Evolutionary conservation across 2,888 invertebrate species (phyloP), one percentile per base, ranked within the genome.

Genomic region (Endomychus coccineus): DNA sequence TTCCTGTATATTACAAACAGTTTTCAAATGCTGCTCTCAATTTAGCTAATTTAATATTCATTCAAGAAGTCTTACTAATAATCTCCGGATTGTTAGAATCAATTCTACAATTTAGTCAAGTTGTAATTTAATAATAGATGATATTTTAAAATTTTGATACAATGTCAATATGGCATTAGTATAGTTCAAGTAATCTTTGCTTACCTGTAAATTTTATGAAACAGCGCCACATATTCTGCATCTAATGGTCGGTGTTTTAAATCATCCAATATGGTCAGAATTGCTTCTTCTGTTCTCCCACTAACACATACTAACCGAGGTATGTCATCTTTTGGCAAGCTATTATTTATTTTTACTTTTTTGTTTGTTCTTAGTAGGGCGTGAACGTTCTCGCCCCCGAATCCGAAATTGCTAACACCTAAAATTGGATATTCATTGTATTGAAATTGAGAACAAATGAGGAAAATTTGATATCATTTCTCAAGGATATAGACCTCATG

Each of bases 351-450:
- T 35, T 28, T 13, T n/a, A 4, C 17, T 19, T 36, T 36, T n/a
- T 7, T 10, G n/a, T 19, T n/a, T 6, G 5, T 5, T 28, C 14
- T 9, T 5, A 28, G 7, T 7, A 39, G 10, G 3, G 13, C 11
- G n/a, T 39, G 34, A 11, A 9, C 4, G 15, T 34, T 35, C 4
- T 13, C 17, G 12, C 39, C 39, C 11, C 39, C 39, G 16, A 39
- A 39, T 5, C 34, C 39, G 13, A 39, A 39, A 34, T 34, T 39
- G 13, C 28, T 35, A 3, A 34, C 16, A 7, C 34, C 39, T 27
- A 34, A 21, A 34, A 14, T 27, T 19, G 19, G n/a, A n/a, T n/a
- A n/a, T n/a, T n/a, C n/a, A n/a, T n/a, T n/a, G n/a, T n/a, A n/a
- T n/a, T n/a, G n/a, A n/a, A n/a, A n/a, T n/a, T n/a, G n/a, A n/a